phyloP scores from a whole-genome alignment of 2,797 vertebrate species.

The Cyprinodon diabolis region DNA sequence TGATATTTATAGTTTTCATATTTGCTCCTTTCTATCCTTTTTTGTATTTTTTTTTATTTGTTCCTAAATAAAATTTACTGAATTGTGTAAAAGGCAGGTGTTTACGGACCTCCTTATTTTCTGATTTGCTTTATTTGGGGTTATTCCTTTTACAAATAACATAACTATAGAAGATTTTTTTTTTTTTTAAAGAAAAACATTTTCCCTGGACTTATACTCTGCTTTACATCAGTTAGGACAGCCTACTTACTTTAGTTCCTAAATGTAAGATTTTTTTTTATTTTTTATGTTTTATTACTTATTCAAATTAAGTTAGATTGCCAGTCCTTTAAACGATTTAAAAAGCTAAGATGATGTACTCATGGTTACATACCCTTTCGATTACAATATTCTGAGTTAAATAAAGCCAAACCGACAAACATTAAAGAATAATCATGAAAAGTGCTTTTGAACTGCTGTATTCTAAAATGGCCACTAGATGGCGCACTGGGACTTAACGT shows the following conservation, averaged over 20 bases:
- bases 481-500: not conserved
- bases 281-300: not conserved
- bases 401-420: not conserved
- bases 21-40: conserved; percentile 79
- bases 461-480: conserved; percentile 30
- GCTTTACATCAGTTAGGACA: no score
- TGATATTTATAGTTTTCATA: conserved; percentile 69
- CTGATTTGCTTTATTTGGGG: not conserved
- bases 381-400: not conserved
- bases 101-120: not conserved
- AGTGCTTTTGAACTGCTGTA: not conserved
- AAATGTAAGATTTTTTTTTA: not conserved
- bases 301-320: not conserved
- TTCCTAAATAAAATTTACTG: conserved; percentile 78
- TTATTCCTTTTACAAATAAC: not conserved
- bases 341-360: not conserved
- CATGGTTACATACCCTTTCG: not conserved
- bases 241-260: no score
- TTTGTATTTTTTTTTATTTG: conserved; percentile 81
- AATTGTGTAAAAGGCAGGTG: conserved; percentile 7
- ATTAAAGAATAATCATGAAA: not conserved
- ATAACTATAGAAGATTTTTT: not conserved
- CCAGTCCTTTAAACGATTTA: not conserved
- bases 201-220: no score
- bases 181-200: no score